Conservation (phyloP, 2,113 vertebrate species). For the Serilophus lunatus region DNA sequence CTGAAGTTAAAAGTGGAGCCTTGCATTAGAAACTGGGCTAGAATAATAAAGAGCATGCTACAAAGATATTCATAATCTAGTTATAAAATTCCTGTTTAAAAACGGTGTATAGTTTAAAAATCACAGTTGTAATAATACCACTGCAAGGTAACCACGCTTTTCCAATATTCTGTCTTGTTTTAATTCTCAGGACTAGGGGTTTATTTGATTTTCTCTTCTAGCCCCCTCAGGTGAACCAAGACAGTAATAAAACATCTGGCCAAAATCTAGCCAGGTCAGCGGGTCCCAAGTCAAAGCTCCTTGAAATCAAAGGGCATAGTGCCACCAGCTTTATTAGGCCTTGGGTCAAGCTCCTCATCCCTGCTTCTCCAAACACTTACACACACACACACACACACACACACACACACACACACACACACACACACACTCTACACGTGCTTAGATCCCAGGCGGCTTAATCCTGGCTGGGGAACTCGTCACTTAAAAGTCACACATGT, state of each 20-base stretch:
- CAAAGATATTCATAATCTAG: background rate
- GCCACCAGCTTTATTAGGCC: background rate
- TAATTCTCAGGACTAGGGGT: background rate
- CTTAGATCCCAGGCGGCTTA: background rate
- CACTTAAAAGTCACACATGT: rapidly evolving
- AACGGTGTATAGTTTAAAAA: background rate
- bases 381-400: no score
- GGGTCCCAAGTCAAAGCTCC: background rate
- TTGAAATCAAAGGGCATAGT: background rate
- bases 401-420: no score
- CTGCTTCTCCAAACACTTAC: background rate
- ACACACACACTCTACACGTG: no score
- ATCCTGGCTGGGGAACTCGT: background rate
- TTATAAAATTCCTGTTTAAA: background rate
- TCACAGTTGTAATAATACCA: background rate
- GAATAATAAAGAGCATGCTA: background rate
- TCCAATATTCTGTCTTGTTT: background rate
- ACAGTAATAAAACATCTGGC: background rate
- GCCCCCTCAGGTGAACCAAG: background rate
- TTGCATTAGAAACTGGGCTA: background rate
- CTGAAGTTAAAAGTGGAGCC: background rate
- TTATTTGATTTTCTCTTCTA: background rate
- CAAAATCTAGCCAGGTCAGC: background rate
- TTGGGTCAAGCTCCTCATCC: background rate
- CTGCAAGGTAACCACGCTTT: background rate